Conservation (phyloP, 2,888 invertebrate genomes). For the Electrophaes corylata region DNA sequence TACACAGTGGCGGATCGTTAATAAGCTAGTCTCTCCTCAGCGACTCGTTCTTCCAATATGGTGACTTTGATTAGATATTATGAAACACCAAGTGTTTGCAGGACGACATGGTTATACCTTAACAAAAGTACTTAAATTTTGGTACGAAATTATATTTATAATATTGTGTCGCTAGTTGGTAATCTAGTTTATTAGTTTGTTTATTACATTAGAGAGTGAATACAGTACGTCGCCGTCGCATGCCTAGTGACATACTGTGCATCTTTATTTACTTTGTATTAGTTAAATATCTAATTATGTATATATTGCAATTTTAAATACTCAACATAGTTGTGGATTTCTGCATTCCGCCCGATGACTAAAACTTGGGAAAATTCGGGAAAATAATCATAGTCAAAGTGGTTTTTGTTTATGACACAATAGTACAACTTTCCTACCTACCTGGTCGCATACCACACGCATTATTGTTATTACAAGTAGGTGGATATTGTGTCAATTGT, state of each 20-base stretch:
- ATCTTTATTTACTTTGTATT: conserved; percentile 71
- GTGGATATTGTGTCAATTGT: conserved; percentile 61
- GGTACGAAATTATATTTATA: conserved; percentile 56
- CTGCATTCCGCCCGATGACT: conserved; percentile 85
- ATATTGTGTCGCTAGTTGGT: conserved; percentile 74
- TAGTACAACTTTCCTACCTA: conserved; percentile 48
- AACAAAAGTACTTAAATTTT: conserved; percentile 71
- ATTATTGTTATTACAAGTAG: conserved; percentile 51
- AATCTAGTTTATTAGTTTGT: conserved; percentile 59
- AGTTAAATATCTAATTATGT: conserved; percentile 78
- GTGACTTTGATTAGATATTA: conserved; percentile 58
- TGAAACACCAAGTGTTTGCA: conserved; percentile 74
- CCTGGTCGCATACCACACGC: conserved; percentile 63
- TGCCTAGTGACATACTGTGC: conserved; percentile 63
- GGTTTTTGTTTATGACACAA: conserved; percentile 63
- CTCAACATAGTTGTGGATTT: conserved; percentile 85
- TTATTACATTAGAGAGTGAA: conserved; percentile 64
- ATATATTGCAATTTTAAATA: conserved; percentile 81
- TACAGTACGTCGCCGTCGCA: conserved; percentile 54
- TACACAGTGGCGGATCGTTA: conserved; percentile 53
- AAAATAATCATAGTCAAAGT: conserved; percentile 63
- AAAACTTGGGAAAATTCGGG: conserved; percentile 74
- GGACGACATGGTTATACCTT: conserved; percentile 56
- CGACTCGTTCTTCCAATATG: conserved; percentile 69
- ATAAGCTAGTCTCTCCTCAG: conserved; percentile 66